These are phyloP conservation scores for Reticulitermes lucifugus DNA, from an alignment of 2,888 invertebrate genomes.

Conservation along the genomic window DNA sequence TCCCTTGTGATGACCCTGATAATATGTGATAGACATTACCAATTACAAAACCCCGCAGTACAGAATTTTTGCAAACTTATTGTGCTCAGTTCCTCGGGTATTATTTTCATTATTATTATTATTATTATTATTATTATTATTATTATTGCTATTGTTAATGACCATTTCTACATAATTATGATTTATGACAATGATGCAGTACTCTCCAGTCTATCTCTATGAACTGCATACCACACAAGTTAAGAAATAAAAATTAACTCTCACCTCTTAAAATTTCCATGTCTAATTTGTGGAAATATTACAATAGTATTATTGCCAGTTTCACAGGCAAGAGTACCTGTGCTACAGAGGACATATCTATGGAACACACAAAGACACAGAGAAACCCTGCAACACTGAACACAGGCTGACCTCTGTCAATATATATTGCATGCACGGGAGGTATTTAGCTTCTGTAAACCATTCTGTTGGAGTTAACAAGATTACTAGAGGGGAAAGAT, in stretches of 20 bases:
- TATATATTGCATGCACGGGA: background rate
- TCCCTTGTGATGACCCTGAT: too few relatives aligned
- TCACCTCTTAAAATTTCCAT: background rate
- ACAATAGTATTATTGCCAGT: background rate
- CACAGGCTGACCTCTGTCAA: background rate
- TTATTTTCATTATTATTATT: too few relatives aligned
- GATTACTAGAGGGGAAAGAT: background rate
- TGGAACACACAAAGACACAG: background rate
- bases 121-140: too few relatives aligned
- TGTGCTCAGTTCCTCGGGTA: too few relatives aligned
- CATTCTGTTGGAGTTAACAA: background rate
- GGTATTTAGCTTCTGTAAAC: background rate
- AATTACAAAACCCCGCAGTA: too few relatives aligned
- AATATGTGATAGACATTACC: too few relatives aligned
- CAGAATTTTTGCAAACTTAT: too few relatives aligned
- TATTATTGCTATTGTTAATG: too few relatives aligned
- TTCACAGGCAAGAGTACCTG: too few relatives aligned
- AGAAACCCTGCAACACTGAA: background rate
- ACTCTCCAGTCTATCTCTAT: background rate
- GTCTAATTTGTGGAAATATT: background rate
- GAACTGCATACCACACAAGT: background rate
- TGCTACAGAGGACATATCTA: background rate
- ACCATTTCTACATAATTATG: too few relatives aligned
- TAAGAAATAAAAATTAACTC: background rate
- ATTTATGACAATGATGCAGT: background rate